Evolutionary conservation across 1,140 invertebrate species (phyloP).

Genomic region (Acromyrmex echinatior): DNA sequence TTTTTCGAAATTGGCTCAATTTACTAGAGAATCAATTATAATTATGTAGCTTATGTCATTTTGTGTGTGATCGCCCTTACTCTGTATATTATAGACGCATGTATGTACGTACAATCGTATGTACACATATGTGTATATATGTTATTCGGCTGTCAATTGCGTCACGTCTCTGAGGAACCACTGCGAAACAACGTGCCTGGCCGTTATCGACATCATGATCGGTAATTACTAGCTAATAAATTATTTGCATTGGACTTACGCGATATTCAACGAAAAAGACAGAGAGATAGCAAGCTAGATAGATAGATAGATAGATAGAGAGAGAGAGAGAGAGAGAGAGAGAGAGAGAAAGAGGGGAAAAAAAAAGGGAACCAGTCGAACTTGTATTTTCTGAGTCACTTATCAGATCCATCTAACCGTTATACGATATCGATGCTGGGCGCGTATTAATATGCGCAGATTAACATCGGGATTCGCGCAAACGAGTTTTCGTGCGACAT

Average conservation of each 20-base stretch:
- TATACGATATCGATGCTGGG: slow-evolving; percentile 53
- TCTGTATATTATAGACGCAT: too few relatives aligned
- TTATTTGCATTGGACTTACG: slow-evolving; percentile 39
- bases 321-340: not conserved
- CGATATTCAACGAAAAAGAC: slow-evolving; percentile 49
- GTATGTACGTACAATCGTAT: too few relatives aligned
- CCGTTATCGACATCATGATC: slow-evolving; percentile 64
- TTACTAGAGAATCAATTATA: too few relatives aligned
- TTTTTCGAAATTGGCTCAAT: too few relatives aligned
- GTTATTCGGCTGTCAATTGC: slow-evolving; percentile 51
- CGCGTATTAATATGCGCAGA: slow-evolving; percentile 43
- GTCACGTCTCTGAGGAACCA: slow-evolving; percentile 54
- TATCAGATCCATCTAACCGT: slow-evolving; percentile 53
- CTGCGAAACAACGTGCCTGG: slow-evolving; percentile 49
- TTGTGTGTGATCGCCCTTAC: too few relatives aligned
- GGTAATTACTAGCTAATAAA: slow-evolving; percentile 68
- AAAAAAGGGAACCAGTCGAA: slow-evolving; percentile 46
- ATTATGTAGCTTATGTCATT: too few relatives aligned
- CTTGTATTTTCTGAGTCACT: slow-evolving; percentile 39
- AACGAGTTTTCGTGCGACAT: slow-evolving; percentile 37
- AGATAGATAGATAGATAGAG: not conserved
- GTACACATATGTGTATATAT: too few relatives aligned
- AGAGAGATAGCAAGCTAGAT: not conserved
- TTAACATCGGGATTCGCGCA: slow-evolving; percentile 48
- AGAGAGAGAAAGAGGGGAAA: not conserved